Conservation (phyloP, 2,888 invertebrate genomes). For the Tupiocoris notatus region DNA sequence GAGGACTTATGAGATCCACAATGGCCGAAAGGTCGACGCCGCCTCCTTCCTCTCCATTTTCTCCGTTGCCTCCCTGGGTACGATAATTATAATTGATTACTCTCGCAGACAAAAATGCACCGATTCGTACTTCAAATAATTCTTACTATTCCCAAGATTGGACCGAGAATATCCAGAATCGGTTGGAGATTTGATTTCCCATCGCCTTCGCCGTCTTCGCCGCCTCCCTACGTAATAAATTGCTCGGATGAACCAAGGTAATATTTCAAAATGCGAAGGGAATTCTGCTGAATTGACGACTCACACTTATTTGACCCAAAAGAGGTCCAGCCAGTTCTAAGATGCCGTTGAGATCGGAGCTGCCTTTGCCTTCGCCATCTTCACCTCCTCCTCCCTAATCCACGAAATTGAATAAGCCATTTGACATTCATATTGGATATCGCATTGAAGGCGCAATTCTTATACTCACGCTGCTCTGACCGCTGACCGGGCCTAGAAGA, state of each 20-base stretch:
- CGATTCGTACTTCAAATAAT: not conserved
- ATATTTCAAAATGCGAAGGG: not conserved
- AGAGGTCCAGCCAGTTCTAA: conserved; percentile 7
- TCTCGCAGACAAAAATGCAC: too few species aligned
- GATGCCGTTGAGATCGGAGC: conserved; percentile 14
- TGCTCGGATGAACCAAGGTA: not conserved
- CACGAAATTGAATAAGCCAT: too few species aligned
- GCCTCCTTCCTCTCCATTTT: not conserved
- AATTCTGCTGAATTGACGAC: not conserved
- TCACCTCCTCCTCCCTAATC: conserved; percentile 16
- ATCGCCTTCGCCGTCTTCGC: not conserved
- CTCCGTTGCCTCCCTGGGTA: not conserved
- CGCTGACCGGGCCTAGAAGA: conserved; percentile 46
- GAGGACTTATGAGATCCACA: conserved; percentile 46
- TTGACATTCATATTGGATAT: too few species aligned
- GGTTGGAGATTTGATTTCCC: not conserved
- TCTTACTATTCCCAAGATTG: not conserved
- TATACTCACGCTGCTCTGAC: conserved; percentile 34
- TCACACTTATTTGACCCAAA: conserved; percentile 24
- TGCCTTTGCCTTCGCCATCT: conserved; percentile 21
- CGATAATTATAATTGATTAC: too few species aligned
- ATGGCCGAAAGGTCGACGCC: conserved; percentile 44
- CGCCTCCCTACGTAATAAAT: not conserved
- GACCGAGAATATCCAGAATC: not conserved
- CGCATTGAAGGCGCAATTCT: too few species aligned